Base-by-base conservation (phyloP, 2,888 invertebrate genomes). In the Sturmia bella region DNA sequence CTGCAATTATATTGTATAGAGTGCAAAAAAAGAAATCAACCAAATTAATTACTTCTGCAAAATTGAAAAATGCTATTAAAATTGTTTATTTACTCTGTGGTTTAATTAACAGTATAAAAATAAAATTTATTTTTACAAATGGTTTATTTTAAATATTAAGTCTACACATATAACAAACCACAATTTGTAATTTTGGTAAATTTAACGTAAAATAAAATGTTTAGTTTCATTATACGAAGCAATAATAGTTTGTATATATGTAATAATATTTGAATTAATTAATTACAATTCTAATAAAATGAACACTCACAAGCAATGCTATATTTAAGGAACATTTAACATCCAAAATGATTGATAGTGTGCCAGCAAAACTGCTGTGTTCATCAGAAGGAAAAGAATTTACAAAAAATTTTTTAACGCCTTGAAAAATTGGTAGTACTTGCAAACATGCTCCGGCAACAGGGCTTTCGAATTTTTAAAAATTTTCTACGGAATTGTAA, bases 101-200 rank as follows among this genome's bases (percentile, higher is more conserved):
- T 68, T 24, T 45, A 32, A 41, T 43, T 69, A 59, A 56, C 17
- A 19, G 7, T 32, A 43, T 69, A n/a, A 21, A 19, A 19, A 9
- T 61, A 45, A 24, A 45, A 43, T 27, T 2, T 12, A 11, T 37
- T 11, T 19, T n/a, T 21, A 13, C n/a, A 19, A 12, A 11, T 54
- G 2, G 3, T 13, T 15, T 12, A 27, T 41, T 43, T 54, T 43
- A 27, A 27, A 43, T 43, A 43, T 7, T 57, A 24, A 57, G 1
- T 7, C 1, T 2, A n/a, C 21, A 56, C 32, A 57, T n/a, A 15
- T 37, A 57, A 24, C 24, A 54, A 48, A 69, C 69, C 69, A 57
- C 69, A 69, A 69, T 57, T 57, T 48, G 56, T 48, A 57, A 69
- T 69, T 69, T 48, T 45, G 57, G 48, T 69, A 43, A 69, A 5